phyloP scores from a whole-genome alignment of 2,888 invertebrate genomes.

The Drosophila cognata region DNA sequence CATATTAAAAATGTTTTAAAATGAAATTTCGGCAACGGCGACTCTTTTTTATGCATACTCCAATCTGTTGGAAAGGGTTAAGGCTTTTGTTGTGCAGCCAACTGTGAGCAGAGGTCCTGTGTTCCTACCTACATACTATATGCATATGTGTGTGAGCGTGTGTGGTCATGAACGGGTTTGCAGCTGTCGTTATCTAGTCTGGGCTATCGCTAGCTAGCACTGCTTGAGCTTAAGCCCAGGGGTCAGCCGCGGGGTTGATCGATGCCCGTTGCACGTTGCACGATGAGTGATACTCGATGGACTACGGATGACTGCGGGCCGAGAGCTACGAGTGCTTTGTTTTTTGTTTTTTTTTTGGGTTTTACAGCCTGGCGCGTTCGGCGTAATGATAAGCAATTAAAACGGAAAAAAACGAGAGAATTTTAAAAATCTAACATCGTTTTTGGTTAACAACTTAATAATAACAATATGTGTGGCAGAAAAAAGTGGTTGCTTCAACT shows the following conservation, averaged over 20 bases:
- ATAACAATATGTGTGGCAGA: slow-evolving; percentile 47
- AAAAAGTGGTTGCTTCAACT: slow-evolving; percentile 34
- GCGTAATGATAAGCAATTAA: slow-evolving; percentile 33
- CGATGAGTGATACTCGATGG: slow-evolving; percentile 38
- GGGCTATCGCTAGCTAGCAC: slow-evolving; percentile 51
- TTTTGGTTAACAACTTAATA: slow-evolving; percentile 57
- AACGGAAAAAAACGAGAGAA: slow-evolving; percentile 2
- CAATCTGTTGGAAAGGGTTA: slow-evolving; percentile 59
- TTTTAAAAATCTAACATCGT: slow-evolving; percentile 17
- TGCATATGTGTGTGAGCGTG: slow-evolving; percentile 9
- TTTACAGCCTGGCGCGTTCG: slow-evolving; percentile 68
- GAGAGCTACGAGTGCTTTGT: neutral
- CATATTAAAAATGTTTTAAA: slow-evolving; percentile 76
- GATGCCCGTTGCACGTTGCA: slow-evolving; percentile 1
- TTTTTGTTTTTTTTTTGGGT: slow-evolving; percentile 37
- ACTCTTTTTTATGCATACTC: slow-evolving; percentile 19
- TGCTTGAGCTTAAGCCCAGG: slow-evolving; percentile 45
- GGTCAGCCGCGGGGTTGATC: slow-evolving; percentile 69
- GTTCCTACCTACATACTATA: slow-evolving; percentile 14
- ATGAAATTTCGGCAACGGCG: slow-evolving; percentile 42
- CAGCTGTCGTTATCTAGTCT: slow-evolving; percentile 74
- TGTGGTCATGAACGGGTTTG: slow-evolving; percentile 46
- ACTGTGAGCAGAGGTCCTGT: slow-evolving; percentile 69
- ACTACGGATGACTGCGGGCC: slow-evolving; percentile 2
- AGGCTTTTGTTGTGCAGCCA: slow-evolving; percentile 69